These are phyloP conservation scores for Hoplostethus mediterraneus DNA, from an alignment of 2,797 vertebrate species.

Conservation along the genomic window DNA sequence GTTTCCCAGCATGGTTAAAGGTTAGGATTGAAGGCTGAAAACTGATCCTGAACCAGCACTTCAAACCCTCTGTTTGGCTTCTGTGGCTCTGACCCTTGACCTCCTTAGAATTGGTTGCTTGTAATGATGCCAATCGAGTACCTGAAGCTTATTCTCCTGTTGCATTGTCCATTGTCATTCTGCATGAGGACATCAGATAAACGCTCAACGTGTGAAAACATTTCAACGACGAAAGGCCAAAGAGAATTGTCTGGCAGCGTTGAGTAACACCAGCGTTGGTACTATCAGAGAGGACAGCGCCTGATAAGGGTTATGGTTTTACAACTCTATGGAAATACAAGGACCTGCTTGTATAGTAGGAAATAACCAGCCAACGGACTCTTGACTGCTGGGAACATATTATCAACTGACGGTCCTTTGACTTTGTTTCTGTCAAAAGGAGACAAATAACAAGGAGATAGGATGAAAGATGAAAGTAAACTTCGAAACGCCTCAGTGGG, in stretches of 20 bases:
- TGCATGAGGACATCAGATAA: too few species aligned
- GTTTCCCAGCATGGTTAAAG: neutral
- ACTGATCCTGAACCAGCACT: neutral
- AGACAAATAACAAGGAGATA: neutral
- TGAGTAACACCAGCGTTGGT: neutral
- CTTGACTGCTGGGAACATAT: neutral
- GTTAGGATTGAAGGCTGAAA: neutral
- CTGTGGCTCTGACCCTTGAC: conserved; percentile 30
- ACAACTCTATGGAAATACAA: neutral
- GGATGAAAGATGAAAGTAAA: neutral
- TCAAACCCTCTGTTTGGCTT: neutral
- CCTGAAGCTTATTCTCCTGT: neutral
- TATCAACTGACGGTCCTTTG: neutral
- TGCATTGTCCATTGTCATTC: too few species aligned
- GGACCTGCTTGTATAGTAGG: neutral
- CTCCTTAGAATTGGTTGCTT: conserved; percentile 8
- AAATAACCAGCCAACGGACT: neutral
- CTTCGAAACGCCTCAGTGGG: too few species aligned
- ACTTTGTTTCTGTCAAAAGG: neutral
- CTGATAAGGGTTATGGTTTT: neutral
- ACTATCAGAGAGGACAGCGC: neutral
- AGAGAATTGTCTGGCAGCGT: neutral
- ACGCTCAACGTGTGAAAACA: neutral
- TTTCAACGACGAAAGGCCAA: neutral
- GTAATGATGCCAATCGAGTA: neutral